Evolutionary conservation across 2,113 vertebrate species (phyloP), one percentile per base, ranked within the genome.

Genomic region (Oreotrochilus melanogaster): DNA sequence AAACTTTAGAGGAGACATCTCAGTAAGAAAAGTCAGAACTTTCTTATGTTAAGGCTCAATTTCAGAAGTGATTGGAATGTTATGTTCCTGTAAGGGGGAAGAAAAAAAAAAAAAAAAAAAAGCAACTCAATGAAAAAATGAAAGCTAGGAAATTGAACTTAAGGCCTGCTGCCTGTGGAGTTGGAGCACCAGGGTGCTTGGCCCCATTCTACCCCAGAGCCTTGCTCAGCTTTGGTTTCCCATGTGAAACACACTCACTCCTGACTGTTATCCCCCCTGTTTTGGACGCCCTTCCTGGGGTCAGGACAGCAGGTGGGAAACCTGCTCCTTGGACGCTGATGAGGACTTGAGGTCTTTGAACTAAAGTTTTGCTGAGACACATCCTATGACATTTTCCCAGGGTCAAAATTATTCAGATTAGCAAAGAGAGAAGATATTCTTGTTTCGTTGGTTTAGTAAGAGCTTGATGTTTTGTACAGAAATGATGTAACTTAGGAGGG

Each of bases 301-400:
- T 60, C n/a, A 74, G 65, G 56, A 43, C 7, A 30, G 21, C 4
- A 1, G 35, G 13, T 78, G 47, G n/a, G 27, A 78, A 94, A 89
- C 53, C 35, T 65, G 31, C 24, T 72, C 9, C 54, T 54, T 65
- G 31, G 28, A 78, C n/a, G 51, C 48, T 71, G 35, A 27, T 71
- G 76, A 71, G 43, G n/a, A 33, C 69, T 86, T 69, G 35, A 42
- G 42, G 42, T 35, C 18, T 74, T 39, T 72, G 48, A 67, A 72
- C 21, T 42, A 48, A 67, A 74, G 75, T 45, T 89, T 65, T 89
- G 70, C 80, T 25, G 9, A 76, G 87, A 28, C 70, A 61, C 25
- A 89, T 89, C 80, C 87, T 50, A 35, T 75, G 58, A 87, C 54
- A 76, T 83, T 96, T 96, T 94, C 94, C 82, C 93, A 93, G 82